Percentiles rank a stretch among this genome's conserved stretches.
These are phyloP conservation scores for Palaemon carinicauda DNA, from an alignment of 1,140 invertebrate genomes.

Conservation along the genomic window DNA sequence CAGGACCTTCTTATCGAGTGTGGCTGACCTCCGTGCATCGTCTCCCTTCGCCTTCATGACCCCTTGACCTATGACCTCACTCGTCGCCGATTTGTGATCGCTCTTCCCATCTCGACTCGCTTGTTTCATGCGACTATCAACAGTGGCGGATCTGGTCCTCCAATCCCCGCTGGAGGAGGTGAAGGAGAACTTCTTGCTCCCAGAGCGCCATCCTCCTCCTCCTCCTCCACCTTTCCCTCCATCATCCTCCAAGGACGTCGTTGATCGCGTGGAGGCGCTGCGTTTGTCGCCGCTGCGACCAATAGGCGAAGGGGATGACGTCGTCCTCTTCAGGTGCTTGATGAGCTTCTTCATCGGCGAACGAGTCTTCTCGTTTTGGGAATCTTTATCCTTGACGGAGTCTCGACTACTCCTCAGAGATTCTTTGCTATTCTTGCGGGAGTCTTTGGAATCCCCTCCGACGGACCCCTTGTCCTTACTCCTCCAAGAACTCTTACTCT, in stretches of 20 bases:
- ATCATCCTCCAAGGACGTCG: background rate
- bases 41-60: background rate
- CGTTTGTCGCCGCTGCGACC: background rate
- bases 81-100: background rate
- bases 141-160: background rate
- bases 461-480: background rate
- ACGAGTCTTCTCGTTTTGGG: slow-evolving; percentile 10
- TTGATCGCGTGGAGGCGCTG: background rate
- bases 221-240: background rate
- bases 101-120: background rate
- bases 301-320: background rate
- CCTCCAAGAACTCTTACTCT: background rate
- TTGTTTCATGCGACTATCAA: background rate
- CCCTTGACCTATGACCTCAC: background rate
- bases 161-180: too few relatives aligned
- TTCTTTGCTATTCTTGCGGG: slow-evolving; percentile 18
- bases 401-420: slow-evolving; percentile 20
- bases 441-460: background rate
- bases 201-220: background rate
- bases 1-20: background rate
- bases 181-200: background rate
- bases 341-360: slow-evolving; percentile 40
- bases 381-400: slow-evolving; percentile 9
- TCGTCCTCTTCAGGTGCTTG: slow-evolving; percentile 25
- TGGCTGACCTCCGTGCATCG: background rate